Base-by-base conservation (phyloP, 2,113 vertebrate genomes). In the Zapus hudsonius region DNA sequence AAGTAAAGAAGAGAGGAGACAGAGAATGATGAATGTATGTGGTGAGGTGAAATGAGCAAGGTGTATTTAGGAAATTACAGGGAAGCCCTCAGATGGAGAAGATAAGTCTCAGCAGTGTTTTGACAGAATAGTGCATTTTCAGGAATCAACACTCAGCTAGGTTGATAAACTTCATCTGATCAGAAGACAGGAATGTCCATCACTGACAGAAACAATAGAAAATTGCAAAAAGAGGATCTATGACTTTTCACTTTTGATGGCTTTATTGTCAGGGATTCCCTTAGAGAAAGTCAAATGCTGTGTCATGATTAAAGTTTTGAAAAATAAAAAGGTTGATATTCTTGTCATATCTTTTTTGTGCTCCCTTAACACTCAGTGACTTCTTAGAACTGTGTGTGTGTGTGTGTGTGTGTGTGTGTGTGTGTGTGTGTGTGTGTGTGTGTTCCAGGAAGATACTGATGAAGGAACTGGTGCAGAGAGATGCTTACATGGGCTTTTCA, bases 341-440 rank as follows among this genome's bases (percentile, higher is more conserved):
- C 38, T 95, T 80, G 22, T 75, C 33, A 83, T 22, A 63, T 15
- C 93, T 76, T 86, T 64, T 90, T 64, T 90, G 36, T 57, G 92
- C 69, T 92, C 81, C 63, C n/a, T 93, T 79, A 82, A 55, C 52
- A 52, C 25, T 17, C n/a, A 19, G 22, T 89, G 63, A 64, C 52
- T 87, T 95, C 59, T 67, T 91, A 7, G 55, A 72, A 36, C 40
- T 79, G 19, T 87, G 85, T 85, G 67, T 88, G 83, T 70, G 61
- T 83, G 67, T 33, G n/a, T n/a, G n/a, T n/a, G n/a, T n/a, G 52
- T 10, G 52, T 52, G 52, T 52, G 52, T 52, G 52, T 52, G 52
- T 52, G 52, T 52, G 52, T 79, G 15, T 87, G 87, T 84, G 67
- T 88, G 83, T 70, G 63, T 80, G 69, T n/a, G 22, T 75, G 25